These are phyloP conservation scores for Metallyticus violacea DNA, from an alignment of 2,888 invertebrate genomes.

Conservation along the genomic window DNA sequence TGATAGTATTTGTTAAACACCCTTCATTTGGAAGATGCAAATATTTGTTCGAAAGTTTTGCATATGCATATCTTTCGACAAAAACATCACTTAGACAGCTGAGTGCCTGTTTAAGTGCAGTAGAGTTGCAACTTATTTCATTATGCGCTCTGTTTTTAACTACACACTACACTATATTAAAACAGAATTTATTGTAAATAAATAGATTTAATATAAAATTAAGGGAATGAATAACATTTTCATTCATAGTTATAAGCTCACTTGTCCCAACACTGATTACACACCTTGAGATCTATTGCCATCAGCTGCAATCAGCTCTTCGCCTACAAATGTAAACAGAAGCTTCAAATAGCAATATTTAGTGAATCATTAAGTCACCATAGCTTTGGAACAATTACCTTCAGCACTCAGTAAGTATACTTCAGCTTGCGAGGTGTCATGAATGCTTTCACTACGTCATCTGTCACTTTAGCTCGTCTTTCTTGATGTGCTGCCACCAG, in stretches of 20 bases:
- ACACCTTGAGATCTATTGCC: neutral
- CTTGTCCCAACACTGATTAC: neutral
- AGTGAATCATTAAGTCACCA: no score
- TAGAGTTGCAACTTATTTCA: no score
- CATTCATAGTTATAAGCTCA: neutral
- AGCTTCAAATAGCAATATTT: neutral
- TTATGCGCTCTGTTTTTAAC: neutral
- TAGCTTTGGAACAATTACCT: neutral
- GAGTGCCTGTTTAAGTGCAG: neutral
- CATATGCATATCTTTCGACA: no score
- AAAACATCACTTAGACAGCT: neutral
- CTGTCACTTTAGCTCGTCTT: constrained; percentile 73
- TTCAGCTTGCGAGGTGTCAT: constrained; percentile 80
- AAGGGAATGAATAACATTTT: neutral
- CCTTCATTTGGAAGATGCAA: no score
- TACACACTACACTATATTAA: neutral
- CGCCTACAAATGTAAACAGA: neutral
- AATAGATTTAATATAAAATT: neutral
- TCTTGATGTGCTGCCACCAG: constrained; percentile 81
- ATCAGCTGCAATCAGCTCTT: neutral
- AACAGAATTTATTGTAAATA: neutral
- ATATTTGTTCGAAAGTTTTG: no score
- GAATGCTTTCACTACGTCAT: constrained; percentile 77
- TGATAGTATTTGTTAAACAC: no score
- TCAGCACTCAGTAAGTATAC: constrained; percentile 43